Evolutionary conservation across 2,888 invertebrate genomes (phyloP), one percentile per base, ranked within the genome.

Genomic region (Fragum whitleyi): DNA sequence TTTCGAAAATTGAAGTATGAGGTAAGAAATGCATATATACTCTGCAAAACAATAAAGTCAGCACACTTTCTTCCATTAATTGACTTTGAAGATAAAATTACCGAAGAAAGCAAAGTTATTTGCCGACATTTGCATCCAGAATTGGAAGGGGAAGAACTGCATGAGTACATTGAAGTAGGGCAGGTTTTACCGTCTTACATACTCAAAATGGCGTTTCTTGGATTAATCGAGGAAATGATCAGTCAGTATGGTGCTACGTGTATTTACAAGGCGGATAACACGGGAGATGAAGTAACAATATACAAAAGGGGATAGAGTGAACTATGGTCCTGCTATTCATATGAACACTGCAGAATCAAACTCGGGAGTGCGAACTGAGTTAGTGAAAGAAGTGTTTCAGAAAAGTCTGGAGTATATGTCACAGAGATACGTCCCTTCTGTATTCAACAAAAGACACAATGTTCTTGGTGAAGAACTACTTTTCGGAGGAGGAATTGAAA

Each of bases 131-230:
- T 65, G 14, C 42, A 55, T 11, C 77, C 65, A 14, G 36, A 72
- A 6, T 14, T 62, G 9, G 74, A 74, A 3, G 79, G 69, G 11
- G 79, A 77, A 28, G 65, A 74, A 1, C 26, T 79, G 3, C 39
- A 42, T 3, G 23, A 74, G 1, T 57, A 65, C 55, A 77, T 77
- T 26, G 26, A 29, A 16, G 47, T 74, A n/a, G 84, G 77, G 71
- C 9, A 47, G 9, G 21, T 79, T 1, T 65, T 81, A 14, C 81
- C 84, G 6, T 85, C 84, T 26, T 85, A 85, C 11, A 59, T 85
- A 11, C 42, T 85, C 11, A 85, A 85, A 77, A 85, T 81, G 84
- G 70, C 73, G 14, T 85, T 85, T 53, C 62, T 83, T 14, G 32
- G 59, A 32, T 62, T 72, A 23, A 53, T 83, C 9, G 83, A 83